Evolutionary conservation across 2,888 invertebrate species (phyloP).

Genomic region (Hartigia nigra): DNA sequence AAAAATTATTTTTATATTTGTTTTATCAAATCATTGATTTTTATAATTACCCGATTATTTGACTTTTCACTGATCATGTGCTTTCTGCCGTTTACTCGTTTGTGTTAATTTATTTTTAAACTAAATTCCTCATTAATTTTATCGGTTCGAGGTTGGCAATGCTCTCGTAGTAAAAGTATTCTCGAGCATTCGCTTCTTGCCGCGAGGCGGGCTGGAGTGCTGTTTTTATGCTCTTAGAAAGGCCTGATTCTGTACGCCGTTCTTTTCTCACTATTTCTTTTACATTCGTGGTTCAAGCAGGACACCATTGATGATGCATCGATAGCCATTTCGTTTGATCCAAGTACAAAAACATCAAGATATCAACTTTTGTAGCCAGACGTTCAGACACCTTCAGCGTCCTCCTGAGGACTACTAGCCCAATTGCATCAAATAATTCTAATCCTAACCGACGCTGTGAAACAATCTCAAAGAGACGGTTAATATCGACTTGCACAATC

Average conservation of each 20-base stretch:
- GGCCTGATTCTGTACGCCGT: neutral
- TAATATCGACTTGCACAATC: neutral
- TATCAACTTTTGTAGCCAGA: neutral
- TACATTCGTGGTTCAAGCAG: neutral
- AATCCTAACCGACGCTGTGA: neutral
- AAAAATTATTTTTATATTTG: neutral
- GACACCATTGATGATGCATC: neutral
- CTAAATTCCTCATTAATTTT: neutral
- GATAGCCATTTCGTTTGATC: neutral
- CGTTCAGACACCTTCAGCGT: neutral
- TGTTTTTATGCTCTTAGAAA: neutral
- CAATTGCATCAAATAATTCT: neutral
- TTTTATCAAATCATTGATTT: neutral
- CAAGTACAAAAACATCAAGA: neutral
- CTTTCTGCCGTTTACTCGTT: neutral
- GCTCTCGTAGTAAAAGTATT: neutral
- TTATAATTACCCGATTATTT: neutral
- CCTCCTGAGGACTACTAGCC: neutral
- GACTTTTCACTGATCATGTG: neutral
- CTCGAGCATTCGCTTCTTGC: neutral
- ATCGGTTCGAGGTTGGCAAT: neutral
- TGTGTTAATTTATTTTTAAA: neutral
- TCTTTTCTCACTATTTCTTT: neutral
- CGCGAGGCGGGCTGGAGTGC: neutral
- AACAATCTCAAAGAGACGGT: neutral